Evolutionary conservation across 2,113 vertebrate genomes (phyloP).

Genomic region (Corythoichthys intestinalis): DNA sequence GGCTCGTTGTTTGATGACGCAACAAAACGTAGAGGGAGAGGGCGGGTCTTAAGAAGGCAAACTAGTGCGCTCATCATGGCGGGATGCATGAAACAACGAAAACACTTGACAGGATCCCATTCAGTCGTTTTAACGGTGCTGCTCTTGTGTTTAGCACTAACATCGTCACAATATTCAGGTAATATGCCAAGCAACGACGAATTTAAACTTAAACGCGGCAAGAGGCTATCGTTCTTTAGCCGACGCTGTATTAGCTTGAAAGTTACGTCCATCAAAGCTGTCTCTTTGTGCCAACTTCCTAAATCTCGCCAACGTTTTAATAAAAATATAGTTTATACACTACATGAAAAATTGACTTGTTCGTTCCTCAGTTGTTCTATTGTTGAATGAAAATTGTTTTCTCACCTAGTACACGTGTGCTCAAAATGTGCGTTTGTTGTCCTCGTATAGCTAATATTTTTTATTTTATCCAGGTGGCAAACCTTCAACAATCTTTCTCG

Average conservation of each 20-base stretch:
- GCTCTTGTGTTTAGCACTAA: slow-evolving; percentile 28
- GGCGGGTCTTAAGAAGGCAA: slow-evolving; percentile 20
- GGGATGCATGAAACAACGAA: slow-evolving; percentile 81
- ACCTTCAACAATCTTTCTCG: slow-evolving; percentile 53
- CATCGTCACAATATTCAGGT: slow-evolving; percentile 49
- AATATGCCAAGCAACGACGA: slow-evolving; percentile 15
- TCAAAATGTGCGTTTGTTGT: background rate
- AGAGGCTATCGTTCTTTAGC: background rate
- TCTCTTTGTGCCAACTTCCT: background rate
- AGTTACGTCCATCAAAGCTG: background rate
- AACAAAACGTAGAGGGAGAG: slow-evolving; percentile 14
- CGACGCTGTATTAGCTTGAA: background rate
- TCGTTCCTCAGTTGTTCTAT: background rate
- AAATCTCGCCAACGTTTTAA: background rate
- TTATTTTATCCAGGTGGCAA: slow-evolving; percentile 41
- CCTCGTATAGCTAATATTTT: background rate
- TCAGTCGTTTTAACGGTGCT: slow-evolving; percentile 15
- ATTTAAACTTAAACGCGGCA: background rate
- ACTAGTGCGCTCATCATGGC: slow-evolving; percentile 70
- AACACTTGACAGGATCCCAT: background rate
- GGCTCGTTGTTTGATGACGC: slow-evolving; percentile 28
- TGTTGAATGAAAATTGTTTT: background rate
- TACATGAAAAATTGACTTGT: background rate
- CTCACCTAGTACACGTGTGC: background rate
- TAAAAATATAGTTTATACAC: background rate